Evolutionary conservation across 2,888 invertebrate species (phyloP), one percentile per base, ranked within the genome.

Genomic region (Dasypolia templi): DNA sequence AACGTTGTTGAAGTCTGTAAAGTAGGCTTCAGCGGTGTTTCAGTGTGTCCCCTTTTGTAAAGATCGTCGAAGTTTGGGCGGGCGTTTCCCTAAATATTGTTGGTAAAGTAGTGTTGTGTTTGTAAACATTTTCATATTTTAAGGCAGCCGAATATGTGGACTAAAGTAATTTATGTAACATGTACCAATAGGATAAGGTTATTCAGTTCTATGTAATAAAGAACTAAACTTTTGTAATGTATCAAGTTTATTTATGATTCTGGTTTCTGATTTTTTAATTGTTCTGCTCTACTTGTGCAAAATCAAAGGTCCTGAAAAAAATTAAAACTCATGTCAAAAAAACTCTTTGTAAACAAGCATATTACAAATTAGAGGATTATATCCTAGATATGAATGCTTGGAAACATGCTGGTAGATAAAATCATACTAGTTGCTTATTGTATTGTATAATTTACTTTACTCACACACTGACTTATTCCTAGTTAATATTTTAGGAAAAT

Each of bases 11-110:
- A 62, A 61, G 12, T 35, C 35, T 66, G n/a, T 59, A 71, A 68
- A 62, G 70, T 70, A 68, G 74, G 59, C 58, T 71, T 75, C 66
- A 29, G 64, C 29, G 39, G 26, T 51, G 64, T 63, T 64, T 49
- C 55, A 17, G 55, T 26, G 3, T 7, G 3, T 17, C 22, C 22
- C 11, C 42, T 14, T 9, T 14, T 11, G 58, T 51, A 46, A 56
- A 64, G 51, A 73, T 64, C 19, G 49, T 3, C n/a, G 1, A 68
- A 75, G 7, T 69, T 69, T 26, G 4, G 7, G 35, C 42, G 9
- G 44, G 22, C 12, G 39, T 53, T 75, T 62, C 9, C 46, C 26
- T 39, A 35, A 63, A 69, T 65, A 65, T 42, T 67, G 1, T 69
- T 69, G 19, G n/a, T 26, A 19, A 44, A 49, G 32, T 46, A 46